Percentiles rank a stretch among this genome's conserved stretches.
Conservation (phyloP, 2,888 invertebrate genomes). For the Chirona hameri region DNA sequence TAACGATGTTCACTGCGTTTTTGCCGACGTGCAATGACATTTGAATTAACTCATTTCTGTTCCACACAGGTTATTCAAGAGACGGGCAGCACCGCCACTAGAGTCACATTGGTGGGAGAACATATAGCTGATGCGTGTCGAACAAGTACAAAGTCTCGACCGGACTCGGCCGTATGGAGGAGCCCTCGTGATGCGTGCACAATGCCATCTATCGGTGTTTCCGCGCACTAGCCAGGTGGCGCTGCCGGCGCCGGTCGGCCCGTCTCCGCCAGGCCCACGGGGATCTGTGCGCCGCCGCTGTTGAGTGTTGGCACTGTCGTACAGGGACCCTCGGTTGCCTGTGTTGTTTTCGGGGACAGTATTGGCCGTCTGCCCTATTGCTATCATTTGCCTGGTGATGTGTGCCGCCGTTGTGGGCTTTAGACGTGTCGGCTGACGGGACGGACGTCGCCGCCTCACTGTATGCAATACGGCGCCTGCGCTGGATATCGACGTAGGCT, state of each 20-base stretch:
- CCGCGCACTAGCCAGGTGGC: not conserved
- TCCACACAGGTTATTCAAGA: not conserved
- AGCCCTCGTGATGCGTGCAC: not conserved
- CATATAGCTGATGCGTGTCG: not conserved
- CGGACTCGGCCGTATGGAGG: not conserved
- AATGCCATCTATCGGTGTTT: not conserved
- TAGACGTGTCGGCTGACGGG: not conserved
- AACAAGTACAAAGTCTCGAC: not conserved
- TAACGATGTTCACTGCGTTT: not conserved
- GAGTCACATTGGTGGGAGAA: not conserved
- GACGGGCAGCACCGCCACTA: not conserved
- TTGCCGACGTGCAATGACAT: not conserved
- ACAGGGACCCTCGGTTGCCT: not conserved
- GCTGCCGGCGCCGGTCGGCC: not conserved
- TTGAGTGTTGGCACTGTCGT: not conserved
- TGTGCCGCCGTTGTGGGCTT: not conserved
- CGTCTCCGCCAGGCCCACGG: not conserved
- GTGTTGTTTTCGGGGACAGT: not conserved
- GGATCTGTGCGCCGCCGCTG: not conserved
- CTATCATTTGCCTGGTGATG: not conserved
- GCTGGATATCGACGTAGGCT: not conserved
- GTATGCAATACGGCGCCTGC: not conserved
- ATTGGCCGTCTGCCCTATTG: not conserved
- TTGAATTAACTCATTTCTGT: not conserved
- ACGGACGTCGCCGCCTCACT: not conserved